phyloP scores from a whole-genome alignment of 1,140 invertebrate genomes.

The Drosophila pseudoobscura region DNA sequence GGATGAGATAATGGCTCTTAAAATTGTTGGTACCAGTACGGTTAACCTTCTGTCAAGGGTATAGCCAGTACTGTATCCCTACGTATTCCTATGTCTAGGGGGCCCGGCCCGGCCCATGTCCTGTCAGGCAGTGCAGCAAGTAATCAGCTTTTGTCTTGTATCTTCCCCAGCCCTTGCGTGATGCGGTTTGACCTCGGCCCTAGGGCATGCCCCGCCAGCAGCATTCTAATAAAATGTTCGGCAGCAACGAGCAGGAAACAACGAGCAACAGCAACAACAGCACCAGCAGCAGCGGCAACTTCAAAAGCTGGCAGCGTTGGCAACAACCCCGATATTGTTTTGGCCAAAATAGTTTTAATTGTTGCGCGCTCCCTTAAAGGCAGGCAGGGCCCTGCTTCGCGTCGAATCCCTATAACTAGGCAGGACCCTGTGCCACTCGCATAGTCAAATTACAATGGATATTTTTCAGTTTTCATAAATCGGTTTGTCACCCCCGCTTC shows the following conservation, averaged over 20 bases:
- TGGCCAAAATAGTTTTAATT: conserved; percentile 79
- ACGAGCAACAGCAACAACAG: conserved; percentile 25
- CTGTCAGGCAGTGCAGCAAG: conserved; percentile 68
- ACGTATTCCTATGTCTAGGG: too few species aligned
- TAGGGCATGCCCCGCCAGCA: conserved; percentile 8
- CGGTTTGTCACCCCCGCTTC: conserved; percentile 65
- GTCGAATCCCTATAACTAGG: too few species aligned
- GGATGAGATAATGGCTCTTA: neutral
- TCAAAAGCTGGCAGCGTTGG: conserved; percentile 22
- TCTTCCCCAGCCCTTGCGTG: conserved; percentile 19
- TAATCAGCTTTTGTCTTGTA: conserved; percentile 74
- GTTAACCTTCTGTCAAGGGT: conserved; percentile 32
- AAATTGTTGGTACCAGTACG: neutral
- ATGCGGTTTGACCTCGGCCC: conserved; percentile 70
- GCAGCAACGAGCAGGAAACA: conserved; percentile 40
- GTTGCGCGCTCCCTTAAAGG: conserved; percentile 40
- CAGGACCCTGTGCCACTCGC: conserved; percentile 3
- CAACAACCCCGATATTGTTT: conserved; percentile 72
- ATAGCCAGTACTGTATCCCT: conserved; percentile 7
- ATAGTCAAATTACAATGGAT: conserved; percentile 62
- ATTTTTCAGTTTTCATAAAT: conserved; percentile 77
- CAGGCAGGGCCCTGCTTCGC: neutral
- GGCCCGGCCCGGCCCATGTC: conserved; percentile 45
- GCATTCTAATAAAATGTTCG: conserved; percentile 73
- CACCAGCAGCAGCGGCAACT: conserved; percentile 26